phyloP scores from a whole-genome alignment of 2,113 vertebrate species.

The Gavialis gangeticus region DNA sequence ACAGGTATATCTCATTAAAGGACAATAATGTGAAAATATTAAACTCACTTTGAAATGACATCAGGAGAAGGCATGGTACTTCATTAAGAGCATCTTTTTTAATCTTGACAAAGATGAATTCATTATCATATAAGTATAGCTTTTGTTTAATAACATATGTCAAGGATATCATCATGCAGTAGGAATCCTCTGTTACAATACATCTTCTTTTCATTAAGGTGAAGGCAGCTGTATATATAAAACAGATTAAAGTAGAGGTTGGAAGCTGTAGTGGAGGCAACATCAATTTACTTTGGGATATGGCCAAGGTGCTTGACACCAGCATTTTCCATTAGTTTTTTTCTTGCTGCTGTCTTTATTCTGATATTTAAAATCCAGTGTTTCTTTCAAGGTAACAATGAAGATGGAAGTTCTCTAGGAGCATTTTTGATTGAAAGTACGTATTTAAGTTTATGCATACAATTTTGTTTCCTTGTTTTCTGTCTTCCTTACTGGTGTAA shows the following conservation, averaged over 20 bases:
- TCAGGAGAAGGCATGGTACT: conserved; percentile 27
- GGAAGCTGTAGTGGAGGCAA: neutral
- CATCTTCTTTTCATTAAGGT: conserved; percentile 58
- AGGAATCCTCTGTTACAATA: neutral
- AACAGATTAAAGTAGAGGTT: conserved; percentile 43
- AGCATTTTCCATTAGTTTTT: conserved; percentile 37
- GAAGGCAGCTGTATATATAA: conserved; percentile 36
- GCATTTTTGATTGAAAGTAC: neutral
- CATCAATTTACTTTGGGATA: conserved; percentile 48
- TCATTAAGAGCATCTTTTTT: neutral
- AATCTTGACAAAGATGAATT: conserved; percentile 56
- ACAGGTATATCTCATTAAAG: neutral
- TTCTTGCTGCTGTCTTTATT: neutral
- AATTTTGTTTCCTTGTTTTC: neutral
- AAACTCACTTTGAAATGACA: conserved; percentile 18
- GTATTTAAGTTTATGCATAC: neutral
- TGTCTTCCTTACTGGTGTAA: neutral
- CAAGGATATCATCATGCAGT: neutral
- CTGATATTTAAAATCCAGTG: neutral
- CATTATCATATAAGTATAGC: neutral
- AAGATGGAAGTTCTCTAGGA: neutral
- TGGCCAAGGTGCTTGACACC: conserved; percentile 16
- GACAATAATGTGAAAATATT: neutral
- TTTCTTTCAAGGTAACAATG: conserved; percentile 15
- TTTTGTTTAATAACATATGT: conserved; percentile 32